Conservation (phyloP, 2,797 vertebrate genomes). For the Crenichthys baileyi region DNA sequence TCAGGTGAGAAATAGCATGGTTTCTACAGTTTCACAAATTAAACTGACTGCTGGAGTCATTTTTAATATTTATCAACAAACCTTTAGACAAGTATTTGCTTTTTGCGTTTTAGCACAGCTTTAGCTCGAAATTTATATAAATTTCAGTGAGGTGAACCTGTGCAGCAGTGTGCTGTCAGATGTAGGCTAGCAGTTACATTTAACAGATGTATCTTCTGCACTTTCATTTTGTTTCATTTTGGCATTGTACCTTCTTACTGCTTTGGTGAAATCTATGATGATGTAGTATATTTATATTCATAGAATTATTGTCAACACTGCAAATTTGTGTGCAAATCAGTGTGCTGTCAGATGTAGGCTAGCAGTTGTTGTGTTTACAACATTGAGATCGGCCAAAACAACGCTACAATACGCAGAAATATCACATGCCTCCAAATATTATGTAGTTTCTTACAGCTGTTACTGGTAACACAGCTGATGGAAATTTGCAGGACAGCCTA, state of each 20-base stretch:
- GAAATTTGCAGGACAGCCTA: neutral
- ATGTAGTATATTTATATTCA: too few relatives aligned
- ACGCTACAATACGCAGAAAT: neutral
- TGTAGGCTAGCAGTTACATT: too few relatives aligned
- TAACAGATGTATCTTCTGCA: too few relatives aligned
- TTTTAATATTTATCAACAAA: neutral
- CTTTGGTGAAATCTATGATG: too few relatives aligned
- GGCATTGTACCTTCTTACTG: too few relatives aligned
- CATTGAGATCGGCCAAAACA: conserved; percentile 6
- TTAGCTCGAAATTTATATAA: conserved; percentile 4
- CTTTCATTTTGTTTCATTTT: too few relatives aligned
- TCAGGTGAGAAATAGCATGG: conserved; percentile 86
- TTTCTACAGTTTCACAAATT: conserved; percentile 40
- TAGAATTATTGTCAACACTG: too few relatives aligned
- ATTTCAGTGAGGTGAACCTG: neutral
- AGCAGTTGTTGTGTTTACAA: conserved; percentile 1
- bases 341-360: neutral
- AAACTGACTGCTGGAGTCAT: conserved; percentile 10
- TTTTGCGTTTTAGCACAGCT: neutral
- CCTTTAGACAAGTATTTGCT: neutral
- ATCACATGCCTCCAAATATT: neutral
- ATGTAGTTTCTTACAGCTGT: neutral
- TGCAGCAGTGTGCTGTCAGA: conserved; percentile 25
- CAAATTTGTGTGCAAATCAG: conserved; percentile 26
- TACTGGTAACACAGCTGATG: neutral